phyloP scores from a whole-genome alignment of 2,888 invertebrate genomes.

The Nephrotoma appendiculata region DNA sequence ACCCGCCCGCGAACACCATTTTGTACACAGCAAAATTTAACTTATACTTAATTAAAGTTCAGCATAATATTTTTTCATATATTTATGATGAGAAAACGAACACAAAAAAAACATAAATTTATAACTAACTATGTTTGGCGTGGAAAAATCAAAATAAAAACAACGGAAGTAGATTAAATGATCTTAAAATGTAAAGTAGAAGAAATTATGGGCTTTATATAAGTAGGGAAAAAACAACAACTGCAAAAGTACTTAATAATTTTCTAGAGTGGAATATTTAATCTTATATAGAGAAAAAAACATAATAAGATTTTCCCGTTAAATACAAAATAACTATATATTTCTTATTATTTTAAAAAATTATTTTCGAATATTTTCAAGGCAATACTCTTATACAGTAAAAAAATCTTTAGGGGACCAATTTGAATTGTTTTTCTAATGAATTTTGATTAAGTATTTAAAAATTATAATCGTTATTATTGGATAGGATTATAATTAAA shows the following conservation, averaged over 20 bases:
- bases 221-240: not conserved
- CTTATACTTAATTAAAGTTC: not conserved
- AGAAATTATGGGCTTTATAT: not conserved
- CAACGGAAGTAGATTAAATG: not conserved
- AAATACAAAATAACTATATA: not conserved
- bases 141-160: not conserved
- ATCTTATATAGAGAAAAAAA: not conserved
- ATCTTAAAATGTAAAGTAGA: not conserved
- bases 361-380: not conserved
- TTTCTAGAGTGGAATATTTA: not conserved
- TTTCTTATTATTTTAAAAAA: not conserved
- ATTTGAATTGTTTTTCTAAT: not conserved
- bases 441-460: not conserved
- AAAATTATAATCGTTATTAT: not conserved
- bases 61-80: not conserved
- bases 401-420: no score
- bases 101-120: not conserved
- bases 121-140: not conserved
- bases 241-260: not conserved
- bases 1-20: not conserved
- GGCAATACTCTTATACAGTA: not conserved
- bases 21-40: not conserved
- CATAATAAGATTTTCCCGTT: not conserved
- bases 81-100: not conserved
- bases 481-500: not conserved